A percentile compares a stretch with the other conserved stretches of the same genome.
Evolutionary conservation across 2,888 invertebrate genomes (phyloP).

Genomic region (Machimus rusticus): DNA sequence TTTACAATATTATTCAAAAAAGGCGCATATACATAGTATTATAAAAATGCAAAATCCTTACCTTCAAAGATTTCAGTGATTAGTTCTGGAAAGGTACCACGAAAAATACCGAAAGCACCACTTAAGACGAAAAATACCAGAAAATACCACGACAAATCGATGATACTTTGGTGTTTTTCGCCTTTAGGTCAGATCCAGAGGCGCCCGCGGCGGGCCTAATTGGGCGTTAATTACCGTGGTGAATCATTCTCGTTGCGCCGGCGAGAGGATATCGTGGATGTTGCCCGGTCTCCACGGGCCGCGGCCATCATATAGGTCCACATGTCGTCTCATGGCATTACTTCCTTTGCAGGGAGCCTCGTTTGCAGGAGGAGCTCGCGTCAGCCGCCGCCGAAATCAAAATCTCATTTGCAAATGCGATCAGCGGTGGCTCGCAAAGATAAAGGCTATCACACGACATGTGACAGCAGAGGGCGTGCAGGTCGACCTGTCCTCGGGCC

Average conservation of each 20-base stretch:
- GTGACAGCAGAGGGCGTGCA: neutral
- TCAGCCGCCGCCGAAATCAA: neutral
- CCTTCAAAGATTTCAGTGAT: too few species aligned
- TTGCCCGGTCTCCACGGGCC: constrained; percentile 71
- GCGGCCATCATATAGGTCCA: constrained; percentile 79
- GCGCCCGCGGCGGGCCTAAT: neutral
- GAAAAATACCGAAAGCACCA: neutral
- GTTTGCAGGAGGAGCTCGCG: neutral
- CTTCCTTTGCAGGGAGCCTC: neutral
- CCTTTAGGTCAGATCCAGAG: neutral
- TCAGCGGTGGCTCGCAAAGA: neutral
- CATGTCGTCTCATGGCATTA: constrained; percentile 65
- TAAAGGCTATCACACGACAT: neutral
- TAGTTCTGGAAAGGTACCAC: neutral
- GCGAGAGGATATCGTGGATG: constrained; percentile 59
- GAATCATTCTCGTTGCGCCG: constrained; percentile 60
- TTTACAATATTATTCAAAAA: neutral
- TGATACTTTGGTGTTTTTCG: neutral
- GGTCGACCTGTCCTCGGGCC: neutral
- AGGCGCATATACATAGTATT: neutral
- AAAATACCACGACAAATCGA: neutral
- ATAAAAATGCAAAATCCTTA: neutral
- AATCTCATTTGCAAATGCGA: neutral
- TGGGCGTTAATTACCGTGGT: constrained; percentile 56
- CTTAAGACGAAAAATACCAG: neutral